A percentile compares a stretch with the other conserved stretches of the same genome.
phyloP scores from a whole-genome alignment of 2,113 vertebrate genomes.

The Lophius piscatorius region DNA sequence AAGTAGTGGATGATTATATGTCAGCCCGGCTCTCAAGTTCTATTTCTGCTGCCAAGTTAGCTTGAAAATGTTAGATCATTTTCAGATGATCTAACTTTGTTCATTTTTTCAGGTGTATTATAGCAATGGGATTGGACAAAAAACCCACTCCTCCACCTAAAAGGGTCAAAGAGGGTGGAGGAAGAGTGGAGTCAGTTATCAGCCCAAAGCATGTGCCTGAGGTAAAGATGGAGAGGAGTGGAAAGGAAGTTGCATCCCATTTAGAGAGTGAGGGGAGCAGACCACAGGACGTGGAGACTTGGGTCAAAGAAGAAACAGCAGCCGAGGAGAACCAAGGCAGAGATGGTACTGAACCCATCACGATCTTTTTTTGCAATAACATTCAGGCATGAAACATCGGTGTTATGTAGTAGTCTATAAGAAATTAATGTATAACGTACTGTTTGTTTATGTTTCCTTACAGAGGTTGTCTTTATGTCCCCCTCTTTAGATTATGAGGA shows the following conservation, averaged over 20 bases:
- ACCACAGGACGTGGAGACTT: conserved; percentile 30
- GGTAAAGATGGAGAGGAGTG: conserved; percentile 17
- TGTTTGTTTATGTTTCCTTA: background rate
- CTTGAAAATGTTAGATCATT: no score
- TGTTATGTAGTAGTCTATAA: no score
- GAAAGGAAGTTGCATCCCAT: background rate
- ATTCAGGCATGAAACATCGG: background rate
- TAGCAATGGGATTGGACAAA: conserved; percentile 89
- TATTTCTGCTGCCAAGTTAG: no score
- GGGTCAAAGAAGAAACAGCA: conserved; percentile 20
- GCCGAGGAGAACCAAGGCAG: conserved; percentile 56
- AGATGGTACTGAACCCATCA: conserved; percentile 71
- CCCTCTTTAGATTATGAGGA: conserved; percentile 87
- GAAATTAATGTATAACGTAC: no score
- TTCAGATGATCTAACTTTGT: background rate
- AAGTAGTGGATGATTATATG: no score
- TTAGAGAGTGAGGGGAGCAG: conserved; percentile 32
- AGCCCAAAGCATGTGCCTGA: conserved; percentile 35
- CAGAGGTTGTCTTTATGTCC: conserved; percentile 1
- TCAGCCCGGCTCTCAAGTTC: no score
- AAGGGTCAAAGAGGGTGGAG: conserved; percentile 64
- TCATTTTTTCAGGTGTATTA: conserved; percentile 84
- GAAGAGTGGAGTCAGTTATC: conserved; percentile 22
- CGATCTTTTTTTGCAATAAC: background rate
- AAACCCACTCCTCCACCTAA: conserved; percentile 81